phyloP scores from a whole-genome alignment of 2,113 vertebrate species.

The Notechis scutatus region DNA sequence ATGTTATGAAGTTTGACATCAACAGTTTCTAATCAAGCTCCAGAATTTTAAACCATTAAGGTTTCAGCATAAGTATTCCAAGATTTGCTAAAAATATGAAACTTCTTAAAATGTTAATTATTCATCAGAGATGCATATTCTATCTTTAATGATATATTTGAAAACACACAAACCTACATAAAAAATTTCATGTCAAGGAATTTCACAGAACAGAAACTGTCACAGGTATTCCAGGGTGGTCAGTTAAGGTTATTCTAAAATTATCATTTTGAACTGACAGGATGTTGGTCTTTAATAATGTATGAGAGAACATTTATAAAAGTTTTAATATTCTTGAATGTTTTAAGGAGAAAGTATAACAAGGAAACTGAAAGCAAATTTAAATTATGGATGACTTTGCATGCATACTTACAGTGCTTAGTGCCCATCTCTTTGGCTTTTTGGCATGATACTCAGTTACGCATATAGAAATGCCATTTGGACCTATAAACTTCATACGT shows the following conservation, averaged over 20 bases:
- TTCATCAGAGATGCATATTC: background rate
- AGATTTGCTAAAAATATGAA: background rate
- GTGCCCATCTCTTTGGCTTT: background rate
- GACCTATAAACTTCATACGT: background rate
- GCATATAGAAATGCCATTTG: background rate
- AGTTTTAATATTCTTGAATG: background rate
- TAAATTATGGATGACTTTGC: background rate
- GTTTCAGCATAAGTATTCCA: background rate
- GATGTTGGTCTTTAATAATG: background rate
- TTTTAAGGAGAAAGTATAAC: slow-evolving; percentile 11
- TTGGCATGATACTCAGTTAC: background rate
- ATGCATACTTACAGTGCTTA: accelerated
- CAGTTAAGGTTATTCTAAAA: slow-evolving; percentile 2
- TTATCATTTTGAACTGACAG: background rate
- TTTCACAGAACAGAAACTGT: background rate
- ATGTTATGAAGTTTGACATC: background rate
- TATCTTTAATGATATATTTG: background rate
- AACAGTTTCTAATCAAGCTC: background rate
- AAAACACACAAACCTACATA: background rate
- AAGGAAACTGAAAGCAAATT: slow-evolving; percentile 13
- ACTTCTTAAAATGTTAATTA: background rate
- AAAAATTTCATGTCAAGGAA: background rate
- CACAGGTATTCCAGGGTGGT: background rate
- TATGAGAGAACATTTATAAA: slow-evolving; percentile 23
- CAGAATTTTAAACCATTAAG: background rate